phyloP scores from a whole-genome alignment of 2,888 invertebrate species.

The Clitarchus hookeri region DNA sequence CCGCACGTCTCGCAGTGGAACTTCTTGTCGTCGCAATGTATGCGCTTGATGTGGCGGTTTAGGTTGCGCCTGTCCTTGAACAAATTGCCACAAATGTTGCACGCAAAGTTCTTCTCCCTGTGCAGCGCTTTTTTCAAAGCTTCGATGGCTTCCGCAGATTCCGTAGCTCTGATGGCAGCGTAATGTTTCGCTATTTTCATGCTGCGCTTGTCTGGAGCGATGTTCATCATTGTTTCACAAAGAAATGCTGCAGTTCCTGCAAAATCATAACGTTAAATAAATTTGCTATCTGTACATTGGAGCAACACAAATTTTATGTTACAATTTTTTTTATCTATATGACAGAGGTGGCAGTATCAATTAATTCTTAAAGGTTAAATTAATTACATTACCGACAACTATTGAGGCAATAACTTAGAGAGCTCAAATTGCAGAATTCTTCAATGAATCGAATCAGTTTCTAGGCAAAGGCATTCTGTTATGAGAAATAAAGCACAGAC shows the following conservation, averaged over 20 bases:
- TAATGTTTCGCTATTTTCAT: not conserved
- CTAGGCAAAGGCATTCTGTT: no score
- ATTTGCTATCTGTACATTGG: not conserved
- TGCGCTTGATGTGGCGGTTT: not conserved
- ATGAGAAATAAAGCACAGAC: no score
- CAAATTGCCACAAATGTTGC: not conserved
- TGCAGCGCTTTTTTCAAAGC: not conserved
- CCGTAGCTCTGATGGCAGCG: not conserved
- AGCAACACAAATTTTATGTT: no score
- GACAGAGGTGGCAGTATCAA: no score
- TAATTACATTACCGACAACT: no score
- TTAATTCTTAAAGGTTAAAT: no score
- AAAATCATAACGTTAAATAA: not conserved
- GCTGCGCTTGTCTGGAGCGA: not conserved
- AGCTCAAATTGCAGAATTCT: no score
- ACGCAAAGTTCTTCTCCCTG: not conserved
- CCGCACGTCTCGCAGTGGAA: constrained; percentile 6
- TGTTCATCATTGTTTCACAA: constrained; percentile 4
- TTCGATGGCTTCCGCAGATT: not conserved
- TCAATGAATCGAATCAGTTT: no score
- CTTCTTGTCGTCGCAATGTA: not conserved
- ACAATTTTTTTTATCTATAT: no score
- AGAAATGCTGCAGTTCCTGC: constrained; percentile 1
- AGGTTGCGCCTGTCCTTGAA: not conserved
- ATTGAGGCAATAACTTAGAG: no score